Evolutionary conservation across 2,888 invertebrate species (phyloP).

Genomic region (Chironomus tentans): DNA sequence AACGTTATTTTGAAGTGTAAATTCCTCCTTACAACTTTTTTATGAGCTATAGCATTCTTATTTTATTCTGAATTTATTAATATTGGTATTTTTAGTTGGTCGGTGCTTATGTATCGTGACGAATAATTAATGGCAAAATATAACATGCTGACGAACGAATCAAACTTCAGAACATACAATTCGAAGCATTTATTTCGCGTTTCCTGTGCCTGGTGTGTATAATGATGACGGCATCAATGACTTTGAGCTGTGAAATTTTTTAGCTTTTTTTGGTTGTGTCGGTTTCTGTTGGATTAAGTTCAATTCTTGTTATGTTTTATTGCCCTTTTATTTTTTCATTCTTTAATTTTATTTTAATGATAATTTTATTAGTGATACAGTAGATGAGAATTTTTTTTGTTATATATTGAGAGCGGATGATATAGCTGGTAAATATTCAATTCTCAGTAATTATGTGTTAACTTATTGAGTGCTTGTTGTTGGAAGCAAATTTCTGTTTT

Average conservation of each 20-base stretch:
- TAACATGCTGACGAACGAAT: constrained; percentile 6
- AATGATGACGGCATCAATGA: not conserved
- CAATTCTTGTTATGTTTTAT: not conserved
- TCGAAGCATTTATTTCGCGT: constrained; percentile 2
- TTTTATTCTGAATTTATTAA: constrained; percentile 25
- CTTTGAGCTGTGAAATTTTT: not conserved
- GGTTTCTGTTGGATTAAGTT: not conserved
- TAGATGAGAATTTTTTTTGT: not conserved
- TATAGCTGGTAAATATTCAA: too few species aligned
- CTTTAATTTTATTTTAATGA: not conserved
- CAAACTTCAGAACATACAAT: not conserved
- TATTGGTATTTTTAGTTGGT: constrained; percentile 21
- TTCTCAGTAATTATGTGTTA: too few species aligned
- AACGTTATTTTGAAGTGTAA: constrained; percentile 1
- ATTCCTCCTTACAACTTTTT: constrained; percentile 1
- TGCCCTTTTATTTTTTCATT: not conserved
- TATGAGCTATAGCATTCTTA: constrained; percentile 3
- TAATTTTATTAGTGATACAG: not conserved
- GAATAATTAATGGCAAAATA: constrained; percentile 26
- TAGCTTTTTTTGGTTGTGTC: too few species aligned
- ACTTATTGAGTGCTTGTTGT: too few species aligned
- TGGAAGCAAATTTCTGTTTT: too few species aligned
- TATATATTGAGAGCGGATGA: too few species aligned
- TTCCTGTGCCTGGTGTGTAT: not conserved
- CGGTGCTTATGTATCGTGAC: constrained; percentile 26